Base-by-base conservation (phyloP, 2,113 vertebrate genomes). In the Rhagologus leucostigma region DNA sequence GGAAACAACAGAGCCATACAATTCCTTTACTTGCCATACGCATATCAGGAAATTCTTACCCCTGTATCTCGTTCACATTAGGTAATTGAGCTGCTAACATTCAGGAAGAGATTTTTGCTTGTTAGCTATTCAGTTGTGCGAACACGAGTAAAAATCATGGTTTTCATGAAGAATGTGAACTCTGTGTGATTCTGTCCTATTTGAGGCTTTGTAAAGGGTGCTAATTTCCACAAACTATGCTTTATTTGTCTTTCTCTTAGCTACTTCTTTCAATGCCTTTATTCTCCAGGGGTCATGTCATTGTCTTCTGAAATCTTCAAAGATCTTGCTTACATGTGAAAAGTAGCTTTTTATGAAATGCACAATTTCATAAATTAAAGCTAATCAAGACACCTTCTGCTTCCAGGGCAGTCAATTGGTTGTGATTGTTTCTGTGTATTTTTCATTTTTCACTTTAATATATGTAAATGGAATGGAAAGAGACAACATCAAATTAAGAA, bases 291-390 rank as follows among this genome's bases (percentile, higher is more conserved):
- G 95, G 94, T 86, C 81, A n/a, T 13, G 62, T 88, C 94, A 96
- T 91, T 96, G 95, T 98, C 96, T 98, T 97, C 95, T 88, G 87
- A 97, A 96, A 96, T 97, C 95, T 93, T 90, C 86, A 90, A 95
- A 94, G 53, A 86, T 93, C 73, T 85, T 94, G 94, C 90, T 96
- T 96, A 82, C 91, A 88, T 97, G 96, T 96, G 87, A 95, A 92
- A 95, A 95, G 62, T 80, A 32, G 68, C 13, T 24, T 94, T 94
- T 91, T 79, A 87, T 41, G n/a, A 87, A 96, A 91, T 67, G 63
- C 50, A 75, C 49, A 76, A 35, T 94, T 94, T 85, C 80, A 89
- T 84, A 80, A 92, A 87, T 81, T 85, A 91, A 96, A 95, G 35
- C 75, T 82, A 87, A 96, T 87, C 84, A 80, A 75, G 62, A 33